A percentile compares a stretch with the other conserved stretches of the same genome.
phyloP scores from a whole-genome alignment of 1,140 invertebrate genomes.

The Leucophenga varia region DNA sequence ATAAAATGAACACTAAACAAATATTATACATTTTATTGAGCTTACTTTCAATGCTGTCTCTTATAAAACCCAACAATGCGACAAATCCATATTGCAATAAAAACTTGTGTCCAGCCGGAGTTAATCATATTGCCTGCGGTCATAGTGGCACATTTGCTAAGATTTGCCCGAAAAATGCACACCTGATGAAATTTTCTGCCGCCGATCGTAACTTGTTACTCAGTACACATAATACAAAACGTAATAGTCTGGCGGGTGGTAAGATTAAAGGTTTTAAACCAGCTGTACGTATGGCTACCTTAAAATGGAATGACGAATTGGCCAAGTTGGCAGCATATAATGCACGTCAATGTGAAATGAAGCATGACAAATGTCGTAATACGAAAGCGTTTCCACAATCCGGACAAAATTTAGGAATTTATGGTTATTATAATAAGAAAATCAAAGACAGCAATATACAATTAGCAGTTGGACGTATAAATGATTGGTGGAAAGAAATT shows the following conservation, averaged over 20 bases:
- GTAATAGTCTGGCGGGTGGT: slow-evolving; percentile 37
- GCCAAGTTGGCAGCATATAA: slow-evolving; percentile 39
- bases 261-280: slow-evolving; percentile 17
- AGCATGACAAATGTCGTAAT: slow-evolving; percentile 42
- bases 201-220: no score
- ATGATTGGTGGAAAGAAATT: slow-evolving; percentile 36
- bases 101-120: no score
- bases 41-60: no score
- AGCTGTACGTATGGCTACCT: slow-evolving; percentile 48
- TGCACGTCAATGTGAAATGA: slow-evolving; percentile 35
- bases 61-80: no score
- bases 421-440: slow-evolving; percentile 23
- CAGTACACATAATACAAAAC: slow-evolving; percentile 26
- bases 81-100: no score
- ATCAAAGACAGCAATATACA: slow-evolving; percentile 13
- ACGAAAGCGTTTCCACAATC: slow-evolving; percentile 36
- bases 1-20: no score
- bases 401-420: slow-evolving; percentile 43
- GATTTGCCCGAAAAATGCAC: no score
- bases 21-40: no score
- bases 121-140: no score
- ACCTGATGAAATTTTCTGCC: no score
- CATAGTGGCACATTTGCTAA: no score
- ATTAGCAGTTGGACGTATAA: slow-evolving; percentile 13
- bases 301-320: slow-evolving; percentile 44